Percentiles rank a stretch among this genome's conserved stretches.
Conservation (phyloP, 2,797 vertebrate species). For the Gymnothorax reevesii region DNA sequence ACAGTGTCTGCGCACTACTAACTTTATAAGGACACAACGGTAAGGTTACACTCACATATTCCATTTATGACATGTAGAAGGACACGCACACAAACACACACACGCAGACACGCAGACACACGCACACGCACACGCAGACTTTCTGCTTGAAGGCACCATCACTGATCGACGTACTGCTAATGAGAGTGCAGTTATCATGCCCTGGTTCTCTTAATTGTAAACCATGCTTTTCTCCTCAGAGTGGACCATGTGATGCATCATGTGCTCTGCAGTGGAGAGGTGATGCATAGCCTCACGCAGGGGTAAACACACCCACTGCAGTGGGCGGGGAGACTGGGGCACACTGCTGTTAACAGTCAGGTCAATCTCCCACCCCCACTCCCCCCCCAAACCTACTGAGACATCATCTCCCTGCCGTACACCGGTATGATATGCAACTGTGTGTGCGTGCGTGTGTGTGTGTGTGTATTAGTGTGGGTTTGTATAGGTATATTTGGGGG, state of each 20-base stretch:
- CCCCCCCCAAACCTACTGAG: background rate
- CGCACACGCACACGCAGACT: background rate
- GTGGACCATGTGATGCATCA: conserved; percentile 10
- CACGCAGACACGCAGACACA: background rate
- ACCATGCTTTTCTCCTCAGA: background rate
- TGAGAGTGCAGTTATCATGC: conserved; percentile 20
- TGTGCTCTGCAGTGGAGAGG: background rate
- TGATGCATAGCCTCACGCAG: background rate
- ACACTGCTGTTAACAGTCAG: conserved; percentile 19
- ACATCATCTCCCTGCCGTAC: background rate
- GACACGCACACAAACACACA: background rate
- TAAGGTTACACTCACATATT: no score
- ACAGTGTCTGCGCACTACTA: no score
- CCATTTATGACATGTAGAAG: no score
- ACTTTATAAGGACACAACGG: no score
- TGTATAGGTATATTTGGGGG: no score
- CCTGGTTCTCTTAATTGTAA: background rate
- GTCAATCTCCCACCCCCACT: background rate
- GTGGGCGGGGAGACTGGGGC: background rate
- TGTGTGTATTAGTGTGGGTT: background rate
- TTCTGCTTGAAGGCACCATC: background rate
- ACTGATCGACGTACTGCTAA: conserved; percentile 3
- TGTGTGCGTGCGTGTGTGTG: background rate
- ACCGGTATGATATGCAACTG: background rate
- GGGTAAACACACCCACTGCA: background rate